Evolutionary conservation across 1,140 invertebrate species (phyloP).

Genomic region (Pogonomyrmex californicus): DNA sequence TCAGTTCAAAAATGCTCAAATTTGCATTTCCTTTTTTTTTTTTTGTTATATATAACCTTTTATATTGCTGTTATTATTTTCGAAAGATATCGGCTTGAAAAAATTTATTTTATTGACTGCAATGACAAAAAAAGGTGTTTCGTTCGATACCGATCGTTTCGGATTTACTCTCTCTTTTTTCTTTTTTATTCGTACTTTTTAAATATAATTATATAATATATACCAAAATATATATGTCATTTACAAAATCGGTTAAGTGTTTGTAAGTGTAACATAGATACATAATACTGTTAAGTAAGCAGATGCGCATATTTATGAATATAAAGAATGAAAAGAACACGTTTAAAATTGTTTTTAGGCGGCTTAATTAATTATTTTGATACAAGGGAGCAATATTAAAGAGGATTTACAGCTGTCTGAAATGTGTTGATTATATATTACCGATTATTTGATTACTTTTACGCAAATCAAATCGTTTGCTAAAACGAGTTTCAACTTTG

Average conservation of each 20-base stretch:
- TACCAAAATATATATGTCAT: constrained; percentile 16
- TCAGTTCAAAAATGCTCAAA: background rate
- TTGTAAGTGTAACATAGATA: background rate
- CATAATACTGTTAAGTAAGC: constrained; percentile 4
- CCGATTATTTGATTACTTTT: constrained; percentile 18
- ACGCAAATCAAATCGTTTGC: constrained; percentile 23
- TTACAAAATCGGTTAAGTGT: constrained; percentile 21
- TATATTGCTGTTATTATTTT: background rate
- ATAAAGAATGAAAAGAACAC: background rate
- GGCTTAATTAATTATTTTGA: constrained; percentile 12
- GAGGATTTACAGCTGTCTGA: constrained; percentile 43
- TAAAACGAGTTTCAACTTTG: constrained; percentile 36
- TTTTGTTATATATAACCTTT: background rate
- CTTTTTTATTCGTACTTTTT: background rate
- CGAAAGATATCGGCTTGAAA: background rate
- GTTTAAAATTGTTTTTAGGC: background rate
- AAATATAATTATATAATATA: background rate
- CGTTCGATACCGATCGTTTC: background rate
- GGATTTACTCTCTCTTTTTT: constrained; percentile 21
- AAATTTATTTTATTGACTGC: background rate
- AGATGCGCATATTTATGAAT: background rate
- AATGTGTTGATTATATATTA: constrained; percentile 17
- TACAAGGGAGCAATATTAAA: constrained; percentile 56
- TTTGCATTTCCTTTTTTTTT: constrained; percentile 9
- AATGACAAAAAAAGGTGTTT: background rate